Evolutionary conservation across 1,140 invertebrate species (phyloP), one percentile per base, ranked within the genome.

Genomic region (Chironomus striatipennis): DNA sequence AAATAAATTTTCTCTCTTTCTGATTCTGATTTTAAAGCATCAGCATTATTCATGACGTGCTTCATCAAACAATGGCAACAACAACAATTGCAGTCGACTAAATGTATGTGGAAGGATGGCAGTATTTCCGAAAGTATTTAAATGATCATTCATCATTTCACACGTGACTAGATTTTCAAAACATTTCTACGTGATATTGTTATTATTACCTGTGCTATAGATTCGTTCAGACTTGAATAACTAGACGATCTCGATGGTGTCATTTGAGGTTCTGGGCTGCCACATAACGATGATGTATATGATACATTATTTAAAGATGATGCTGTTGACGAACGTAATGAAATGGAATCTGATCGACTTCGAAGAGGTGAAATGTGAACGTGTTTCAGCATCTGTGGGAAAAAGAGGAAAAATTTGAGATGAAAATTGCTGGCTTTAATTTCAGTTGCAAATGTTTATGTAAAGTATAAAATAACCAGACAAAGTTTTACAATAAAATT

Each of bases 281-380:
- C 81, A 64, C 81, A 81, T 76, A 82, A 80, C 67, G 81, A 82
- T 15, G 78, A 81, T 73, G 81, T 85, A 79, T 86, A 85, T 77
- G 87, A 89, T 18, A 17, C 12, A n/a, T 12, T 18, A 21, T 70
- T 70, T 70, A 21, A 20, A 75, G 86, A 89, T 79, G 88, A 88
- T 75, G 89, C 89, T 34, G 89, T 86, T 67, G 89, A 91, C 20
- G 91, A 93, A 78, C 90, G 88, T 57, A 93, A 85, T 77, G 91
- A 93, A 75, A 93, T 87, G 75, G 91, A 92, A 84, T 94, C 92
- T 73, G 91, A 88, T 80, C 90, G 88, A 77, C 88, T 89, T 81
- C 91, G 86, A 84, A 91, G 89, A 76, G 92, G 91, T 77, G 91
- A 92, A 81, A 93, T 87, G 83, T 92, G 91, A 83, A 95, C 92